Base-by-base conservation (phyloP, 1,140 invertebrate genomes). In the Procambarus clarkii region DNA sequence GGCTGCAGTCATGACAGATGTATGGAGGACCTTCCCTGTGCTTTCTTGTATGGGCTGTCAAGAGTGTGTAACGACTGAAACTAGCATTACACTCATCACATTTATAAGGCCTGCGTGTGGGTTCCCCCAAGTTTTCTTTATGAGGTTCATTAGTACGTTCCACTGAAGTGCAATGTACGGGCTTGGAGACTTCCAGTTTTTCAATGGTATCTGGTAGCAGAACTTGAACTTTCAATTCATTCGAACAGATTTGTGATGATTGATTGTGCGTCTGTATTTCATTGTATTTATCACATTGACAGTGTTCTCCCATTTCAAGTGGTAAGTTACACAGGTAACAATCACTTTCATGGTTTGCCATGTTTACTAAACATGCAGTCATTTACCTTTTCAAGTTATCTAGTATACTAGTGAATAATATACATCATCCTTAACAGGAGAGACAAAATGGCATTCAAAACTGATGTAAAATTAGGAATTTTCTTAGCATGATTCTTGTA, bases 21-120 rank as follows among this genome's bases (percentile, higher is more conserved):
- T 48, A 85, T 45, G 83, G 83, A 4, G 83, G 83, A 11, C 64
- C 69, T 9, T 85, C 69, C 11, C 21, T 85, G 45, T 85, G 83
- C 24, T 74, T 85, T 45, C 21, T 76, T 9, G n/a, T 76, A 60
- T 85, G 83, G 15, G 45, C 64, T 21, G 3, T 48, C 11, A 85
- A 44, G 8, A 85, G 48, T 18, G 64, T 71, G 7, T n/a, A n/a
- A 21, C 83, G 64, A 69, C 50, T 85, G 5, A 85, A 85, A 85
- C 58, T 21, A 54, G 46, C 18, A 44, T 24, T 76, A 50, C 83
- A 85, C 24, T 85, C 69, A 13, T 74, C 46, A 50, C 83, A 85
- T n/a, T 9, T 24, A 76, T 85, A 85, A 58, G 45, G 15, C n/a
- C 80, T 82, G 2, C n/a, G n/a, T 0, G 48, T 82, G 48, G 46